Conservation (phyloP, 2,797 vertebrate species). For the Paratrypauchen microcephalus region DNA sequence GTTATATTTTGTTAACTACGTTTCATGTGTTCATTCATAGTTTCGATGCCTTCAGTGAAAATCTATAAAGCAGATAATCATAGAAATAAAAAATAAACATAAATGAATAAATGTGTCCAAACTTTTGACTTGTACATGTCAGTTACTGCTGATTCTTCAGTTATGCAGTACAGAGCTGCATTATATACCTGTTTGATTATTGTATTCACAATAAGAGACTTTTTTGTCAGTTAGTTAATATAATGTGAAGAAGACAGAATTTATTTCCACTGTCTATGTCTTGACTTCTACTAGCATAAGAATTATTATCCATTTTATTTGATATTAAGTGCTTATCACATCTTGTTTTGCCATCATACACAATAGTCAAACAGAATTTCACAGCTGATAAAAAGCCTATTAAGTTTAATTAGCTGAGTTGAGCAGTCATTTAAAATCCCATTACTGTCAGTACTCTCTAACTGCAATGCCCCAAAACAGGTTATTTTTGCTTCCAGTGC, state of each 20-base stretch:
- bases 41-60: too few species aligned
- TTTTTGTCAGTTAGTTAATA: too few species aligned
- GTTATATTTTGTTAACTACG: too few species aligned
- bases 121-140: too few species aligned
- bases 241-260: background rate
- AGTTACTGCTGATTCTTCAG: too few species aligned
- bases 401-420: slow-evolving; percentile 21
- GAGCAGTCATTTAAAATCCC: slow-evolving; percentile 7
- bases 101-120: too few species aligned
- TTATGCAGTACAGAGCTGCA: too few species aligned
- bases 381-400: slow-evolving; percentile 17
- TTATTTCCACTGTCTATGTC: background rate
- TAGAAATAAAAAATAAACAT: too few species aligned
- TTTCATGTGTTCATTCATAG: too few species aligned
- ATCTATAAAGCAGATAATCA: too few species aligned
- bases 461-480: slow-evolving; percentile 16
- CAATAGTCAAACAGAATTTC: slow-evolving; percentile 13
- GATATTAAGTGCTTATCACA: slow-evolving; percentile 15
- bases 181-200: too few species aligned
- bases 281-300: background rate
- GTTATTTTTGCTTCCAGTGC: slow-evolving; percentile 45
- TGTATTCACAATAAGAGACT: too few species aligned
- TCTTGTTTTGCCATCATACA: slow-evolving; percentile 16
- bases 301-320: slow-evolving; percentile 22
- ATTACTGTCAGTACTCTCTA: slow-evolving; percentile 17